Base-by-base conservation (phyloP, 2,113 vertebrate species). In the Chionomys nivalis region DNA sequence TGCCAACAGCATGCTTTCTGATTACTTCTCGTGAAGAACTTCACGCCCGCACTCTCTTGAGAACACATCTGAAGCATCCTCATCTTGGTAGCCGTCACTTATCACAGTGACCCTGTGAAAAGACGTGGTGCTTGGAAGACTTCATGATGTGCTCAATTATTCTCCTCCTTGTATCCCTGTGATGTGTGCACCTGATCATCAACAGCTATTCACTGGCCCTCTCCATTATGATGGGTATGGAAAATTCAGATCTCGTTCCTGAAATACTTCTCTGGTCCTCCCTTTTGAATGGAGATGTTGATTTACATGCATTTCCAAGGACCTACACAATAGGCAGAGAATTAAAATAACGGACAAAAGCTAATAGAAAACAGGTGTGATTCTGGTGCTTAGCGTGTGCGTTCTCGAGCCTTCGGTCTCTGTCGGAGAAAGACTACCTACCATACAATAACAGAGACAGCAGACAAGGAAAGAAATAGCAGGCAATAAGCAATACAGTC, bases 321-420 rank as follows among this genome's bases (percentile, higher is more conserved):
- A 94, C 90, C 92, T 6, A 2, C 92, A 98, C 97, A 98, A 97
- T 98, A 97, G 96, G 87, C 16, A 2, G 92, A 96, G 98, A 98
- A 98, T 98, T 97, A 98, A 98, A 98, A 97, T 98, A 97, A 98
- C 76, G 97, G 97, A 91, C 87, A 96, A 93, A 91, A 97, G 96
- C 96, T 98, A 97, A 98, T 88, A 97, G 97, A 97, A 98, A 98
- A 93, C 98, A 98, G 98, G 98, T 98, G 98, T 95, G 96, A 95
- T 95, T 93, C 88, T 87, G 87, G 98, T 95, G 85, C 0, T 0
- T 94, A 83, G 88, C 65, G 97, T 95, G 89, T 81, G 87, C 73
- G 47, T 97, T 97, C 92, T 89, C 44, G 0, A 19, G 88, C 88
- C 95, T 89, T 66, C 17, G 63, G 96, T 96, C 63, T 93, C 91